phyloP scores from a whole-genome alignment of 2,113 vertebrate genomes.

The Todiramphus saurophagus region DNA sequence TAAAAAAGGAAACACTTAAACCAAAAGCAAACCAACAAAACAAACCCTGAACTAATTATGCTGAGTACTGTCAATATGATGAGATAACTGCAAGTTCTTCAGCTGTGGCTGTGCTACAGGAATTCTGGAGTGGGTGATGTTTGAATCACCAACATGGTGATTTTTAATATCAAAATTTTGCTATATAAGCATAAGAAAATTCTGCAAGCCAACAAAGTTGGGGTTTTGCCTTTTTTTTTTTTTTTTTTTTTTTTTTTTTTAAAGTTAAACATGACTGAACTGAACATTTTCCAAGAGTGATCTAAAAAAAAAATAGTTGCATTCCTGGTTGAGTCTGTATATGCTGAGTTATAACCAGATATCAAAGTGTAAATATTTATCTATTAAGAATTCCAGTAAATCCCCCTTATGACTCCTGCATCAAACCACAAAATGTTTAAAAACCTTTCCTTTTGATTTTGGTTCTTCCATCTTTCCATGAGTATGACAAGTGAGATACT shows the following conservation, averaged over 20 bases:
- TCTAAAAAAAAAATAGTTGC: not conserved
- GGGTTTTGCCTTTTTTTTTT: too few relatives aligned
- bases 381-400: not conserved
- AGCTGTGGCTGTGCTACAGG: not conserved
- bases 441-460: not conserved
- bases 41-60: not conserved
- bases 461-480: not conserved
- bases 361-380: not conserved
- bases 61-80: not conserved
- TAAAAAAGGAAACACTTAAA: not conserved
- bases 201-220: not conserved
- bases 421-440: not conserved
- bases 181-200: not conserved
- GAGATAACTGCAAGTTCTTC: not conserved
- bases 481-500: not conserved
- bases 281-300: slow-evolving; percentile 16
- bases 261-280: slow-evolving; percentile 5
- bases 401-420: not conserved
- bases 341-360: not conserved
- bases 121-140: not conserved
- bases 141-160: not conserved
- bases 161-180: not conserved
- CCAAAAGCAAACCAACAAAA: not conserved
- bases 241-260: not conserved
- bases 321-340: not conserved